Conservation (phyloP, 2,113 vertebrate genomes). For the Callipepla squamata region DNA sequence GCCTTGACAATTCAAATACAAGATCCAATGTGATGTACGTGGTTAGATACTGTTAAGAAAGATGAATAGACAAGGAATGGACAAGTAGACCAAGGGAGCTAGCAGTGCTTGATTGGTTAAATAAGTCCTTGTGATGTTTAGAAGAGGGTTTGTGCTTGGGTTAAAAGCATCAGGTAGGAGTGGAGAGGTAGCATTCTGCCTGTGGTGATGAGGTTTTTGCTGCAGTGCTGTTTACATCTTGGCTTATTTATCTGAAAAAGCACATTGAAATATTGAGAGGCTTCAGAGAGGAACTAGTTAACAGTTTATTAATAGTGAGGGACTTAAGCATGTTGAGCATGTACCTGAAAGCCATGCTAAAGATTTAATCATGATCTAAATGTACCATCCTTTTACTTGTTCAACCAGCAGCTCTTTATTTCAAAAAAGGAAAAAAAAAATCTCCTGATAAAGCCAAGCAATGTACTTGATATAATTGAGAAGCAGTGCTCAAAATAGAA, state of each 20-base stretch:
- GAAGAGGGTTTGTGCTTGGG: neutral
- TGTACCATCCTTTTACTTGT: neutral
- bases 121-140: neutral
- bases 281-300: slow-evolving; percentile 6
- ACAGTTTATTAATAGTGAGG: neutral
- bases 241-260: neutral
- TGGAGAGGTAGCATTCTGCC: neutral
- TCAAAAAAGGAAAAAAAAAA: neutral
- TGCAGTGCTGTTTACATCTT: fast-evolving
- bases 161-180: neutral
- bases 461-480: neutral
- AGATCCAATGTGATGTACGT: fast-evolving
- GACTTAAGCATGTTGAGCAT: neutral
- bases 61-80: neutral
- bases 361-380: neutral
- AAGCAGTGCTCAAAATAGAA: neutral
- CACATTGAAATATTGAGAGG: fast-evolving
- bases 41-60: neutral
- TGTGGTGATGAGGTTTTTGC: neutral
- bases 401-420: neutral
- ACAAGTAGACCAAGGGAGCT: neutral
- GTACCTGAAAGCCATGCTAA: neutral
- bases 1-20: neutral
- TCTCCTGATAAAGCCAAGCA: neutral
- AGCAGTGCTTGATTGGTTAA: neutral